These are phyloP conservation scores for Mormyrus proboscirostris DNA, from an alignment of 2,797 vertebrate species.

Conservation along the genomic window DNA sequence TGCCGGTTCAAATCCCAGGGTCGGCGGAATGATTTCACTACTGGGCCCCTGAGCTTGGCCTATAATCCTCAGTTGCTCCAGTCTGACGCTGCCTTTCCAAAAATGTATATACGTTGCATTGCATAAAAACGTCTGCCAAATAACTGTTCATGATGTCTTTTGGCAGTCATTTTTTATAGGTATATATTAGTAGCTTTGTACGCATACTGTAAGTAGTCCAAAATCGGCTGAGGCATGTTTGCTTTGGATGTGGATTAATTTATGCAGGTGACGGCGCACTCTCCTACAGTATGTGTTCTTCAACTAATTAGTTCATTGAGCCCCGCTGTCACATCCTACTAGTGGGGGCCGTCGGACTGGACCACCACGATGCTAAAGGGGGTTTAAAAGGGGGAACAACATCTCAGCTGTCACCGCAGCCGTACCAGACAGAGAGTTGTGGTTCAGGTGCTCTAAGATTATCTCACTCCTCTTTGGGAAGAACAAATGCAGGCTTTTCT, in stretches of 20 bases:
- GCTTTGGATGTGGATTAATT: not conserved
- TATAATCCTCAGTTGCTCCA: not conserved
- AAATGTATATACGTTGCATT: not conserved
- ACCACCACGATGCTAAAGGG: not conserved
- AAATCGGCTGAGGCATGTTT: not conserved
- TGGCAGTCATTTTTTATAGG: not conserved
- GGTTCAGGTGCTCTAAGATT: not conserved
- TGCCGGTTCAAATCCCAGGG: not conserved
- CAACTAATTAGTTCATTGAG: conserved; percentile 18
- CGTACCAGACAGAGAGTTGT: not conserved
- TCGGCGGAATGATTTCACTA: not conserved
- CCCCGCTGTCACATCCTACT: not conserved
- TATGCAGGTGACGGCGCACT: not conserved
- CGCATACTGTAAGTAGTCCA: not conserved
- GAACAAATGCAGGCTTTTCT: conserved; percentile 52
- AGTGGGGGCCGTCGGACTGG: not conserved
- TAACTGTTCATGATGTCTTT: not conserved
- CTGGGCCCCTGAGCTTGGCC: not conserved
- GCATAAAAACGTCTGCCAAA: not conserved
- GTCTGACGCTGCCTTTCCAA: not conserved
- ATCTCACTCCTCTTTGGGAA: conserved; percentile 22
- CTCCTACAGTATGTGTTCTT: not conserved
- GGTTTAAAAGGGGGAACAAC: not conserved
- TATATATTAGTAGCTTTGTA: not conserved
- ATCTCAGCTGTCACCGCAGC: not conserved